A percentile compares a stretch with the other conserved stretches of the same genome.
phyloP scores from a whole-genome alignment of 2,797 vertebrate genomes.

The Garrulus glandarius region DNA sequence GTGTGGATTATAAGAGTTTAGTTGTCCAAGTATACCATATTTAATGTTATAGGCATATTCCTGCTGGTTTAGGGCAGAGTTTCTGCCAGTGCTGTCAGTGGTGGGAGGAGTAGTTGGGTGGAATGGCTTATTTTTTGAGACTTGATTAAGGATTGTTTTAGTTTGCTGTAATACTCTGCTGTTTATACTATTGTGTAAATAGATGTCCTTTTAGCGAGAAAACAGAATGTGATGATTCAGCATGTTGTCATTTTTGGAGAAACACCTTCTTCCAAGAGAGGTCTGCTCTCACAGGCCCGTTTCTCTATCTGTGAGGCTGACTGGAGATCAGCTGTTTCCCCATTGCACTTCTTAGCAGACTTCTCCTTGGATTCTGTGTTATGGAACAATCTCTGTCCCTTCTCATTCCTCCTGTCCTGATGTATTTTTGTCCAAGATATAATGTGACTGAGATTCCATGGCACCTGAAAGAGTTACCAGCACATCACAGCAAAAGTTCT shows the following conservation, averaged over 20 bases:
- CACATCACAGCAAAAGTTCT: neutral
- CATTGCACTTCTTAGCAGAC: neutral
- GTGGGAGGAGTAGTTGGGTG: neutral
- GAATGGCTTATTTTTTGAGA: neutral
- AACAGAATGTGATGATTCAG: neutral
- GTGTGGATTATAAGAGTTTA: neutral
- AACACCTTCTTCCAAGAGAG: neutral
- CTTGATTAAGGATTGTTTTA: neutral
- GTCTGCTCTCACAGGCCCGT: neutral
- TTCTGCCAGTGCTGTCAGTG: neutral
- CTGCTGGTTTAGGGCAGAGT: neutral
- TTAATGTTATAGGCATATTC: neutral
- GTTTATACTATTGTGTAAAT: neutral
- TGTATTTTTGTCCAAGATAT: neutral
- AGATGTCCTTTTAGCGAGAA: neutral
- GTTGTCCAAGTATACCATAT: neutral
- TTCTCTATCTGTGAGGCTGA: neutral
- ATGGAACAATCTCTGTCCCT: neutral
- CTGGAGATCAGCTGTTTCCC: neutral
- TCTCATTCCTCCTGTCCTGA: neutral
- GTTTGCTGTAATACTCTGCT: neutral
- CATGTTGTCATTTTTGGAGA: neutral
- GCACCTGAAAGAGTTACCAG: neutral
- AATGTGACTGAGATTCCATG: neutral
- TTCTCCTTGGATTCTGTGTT: fast-evolving